Evolutionary conservation across 2,797 vertebrate genomes (phyloP).

Genomic region (Sebastes aleutianus): DNA sequence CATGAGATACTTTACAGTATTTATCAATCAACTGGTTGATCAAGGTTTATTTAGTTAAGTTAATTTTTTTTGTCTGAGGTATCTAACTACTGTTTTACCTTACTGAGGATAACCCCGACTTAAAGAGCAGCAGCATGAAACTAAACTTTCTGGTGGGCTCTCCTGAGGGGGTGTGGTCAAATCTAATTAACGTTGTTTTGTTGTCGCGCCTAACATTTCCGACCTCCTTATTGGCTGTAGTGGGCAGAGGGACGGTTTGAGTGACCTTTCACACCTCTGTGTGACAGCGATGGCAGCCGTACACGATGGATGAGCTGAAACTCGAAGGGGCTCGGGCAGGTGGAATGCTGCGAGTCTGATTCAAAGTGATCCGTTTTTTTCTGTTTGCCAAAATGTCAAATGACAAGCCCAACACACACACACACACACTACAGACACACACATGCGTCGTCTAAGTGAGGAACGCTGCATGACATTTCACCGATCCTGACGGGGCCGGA

Average conservation of each 20-base stretch:
- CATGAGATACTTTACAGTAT: background rate
- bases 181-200: background rate
- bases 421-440: slow-evolving; percentile 4
- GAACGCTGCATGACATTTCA: slow-evolving; percentile 49
- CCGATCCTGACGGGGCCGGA: slow-evolving; percentile 14
- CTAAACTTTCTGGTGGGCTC: background rate
- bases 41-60: background rate
- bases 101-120: too few relatives aligned
- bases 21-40: background rate
- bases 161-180: background rate
- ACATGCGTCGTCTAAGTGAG: background rate
- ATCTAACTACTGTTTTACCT: background rate
- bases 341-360: slow-evolving; percentile 43
- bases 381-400: slow-evolving; percentile 56
- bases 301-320: slow-evolving; percentile 3
- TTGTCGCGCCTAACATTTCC: background rate
- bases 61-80: background rate
- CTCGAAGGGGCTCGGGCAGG: slow-evolving; percentile 15
- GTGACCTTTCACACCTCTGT: slow-evolving; percentile 27
- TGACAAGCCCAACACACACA: slow-evolving; percentile 19
- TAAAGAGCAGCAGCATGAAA: background rate
- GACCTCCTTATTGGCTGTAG: background rate
- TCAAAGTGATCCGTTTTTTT: slow-evolving; percentile 45
- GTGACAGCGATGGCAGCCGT: slow-evolving; percentile 24
- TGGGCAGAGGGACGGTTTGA: background rate